Conservation (phyloP, 2,113 vertebrate species). For the Erinaceus europaeus region DNA sequence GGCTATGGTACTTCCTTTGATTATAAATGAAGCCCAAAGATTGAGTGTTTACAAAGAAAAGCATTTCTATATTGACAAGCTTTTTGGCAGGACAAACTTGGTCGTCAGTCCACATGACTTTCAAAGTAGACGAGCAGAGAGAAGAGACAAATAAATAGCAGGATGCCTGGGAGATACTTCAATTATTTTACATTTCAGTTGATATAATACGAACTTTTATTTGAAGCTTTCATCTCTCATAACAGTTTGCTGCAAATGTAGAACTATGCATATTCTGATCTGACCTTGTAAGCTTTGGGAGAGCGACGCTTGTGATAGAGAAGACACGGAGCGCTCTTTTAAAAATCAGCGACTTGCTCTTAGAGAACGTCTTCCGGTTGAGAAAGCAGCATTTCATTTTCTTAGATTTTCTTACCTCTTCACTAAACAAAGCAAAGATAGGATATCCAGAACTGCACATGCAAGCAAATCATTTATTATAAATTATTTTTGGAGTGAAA, state of each 20-base stretch:
- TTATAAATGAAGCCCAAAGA: background rate
- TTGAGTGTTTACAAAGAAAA: slow-evolving; percentile 11
- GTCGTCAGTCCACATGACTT: background rate
- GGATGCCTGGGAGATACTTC: background rate
- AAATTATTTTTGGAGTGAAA: too few species aligned
- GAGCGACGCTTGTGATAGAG: background rate
- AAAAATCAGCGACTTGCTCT: too few species aligned
- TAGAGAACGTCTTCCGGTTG: too few species aligned
- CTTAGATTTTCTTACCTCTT: too few species aligned
- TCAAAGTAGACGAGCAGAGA: background rate
- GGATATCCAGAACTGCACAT: too few species aligned
- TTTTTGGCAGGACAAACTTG: slow-evolving; percentile 4
- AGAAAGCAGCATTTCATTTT: too few species aligned
- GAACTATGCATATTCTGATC: background rate
- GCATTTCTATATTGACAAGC: background rate
- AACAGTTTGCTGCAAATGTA: slow-evolving; percentile 12
- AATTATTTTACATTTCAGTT: background rate
- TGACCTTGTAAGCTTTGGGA: background rate
- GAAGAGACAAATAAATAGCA: background rate
- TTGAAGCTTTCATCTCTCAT: background rate
- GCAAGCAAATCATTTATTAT: too few species aligned
- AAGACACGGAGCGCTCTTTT: too few species aligned
- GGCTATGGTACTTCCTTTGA: background rate
- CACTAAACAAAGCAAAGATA: background rate
- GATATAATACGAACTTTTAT: background rate